A percentile compares a stretch with the other conserved stretches of the same genome.
phyloP scores from a whole-genome alignment of 2,797 vertebrate genomes.

The Poeciliopsis paucimaculata region DNA sequence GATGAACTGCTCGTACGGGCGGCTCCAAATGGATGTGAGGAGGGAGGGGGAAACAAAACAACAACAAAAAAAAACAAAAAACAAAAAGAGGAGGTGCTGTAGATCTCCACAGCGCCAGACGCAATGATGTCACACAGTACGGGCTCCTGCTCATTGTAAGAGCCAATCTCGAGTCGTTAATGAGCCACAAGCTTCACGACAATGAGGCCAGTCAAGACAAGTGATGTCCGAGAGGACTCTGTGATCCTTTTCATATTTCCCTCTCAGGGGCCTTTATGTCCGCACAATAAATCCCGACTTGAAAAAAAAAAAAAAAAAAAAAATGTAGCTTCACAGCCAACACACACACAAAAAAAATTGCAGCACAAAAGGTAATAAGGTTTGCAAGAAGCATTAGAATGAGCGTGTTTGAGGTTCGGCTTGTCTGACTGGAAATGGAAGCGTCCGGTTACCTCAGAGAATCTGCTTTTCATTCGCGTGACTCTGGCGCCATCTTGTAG shows the following conservation, averaged over 20 bases:
- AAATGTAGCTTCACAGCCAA: not conserved
- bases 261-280: not conserved
- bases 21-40: conserved; percentile 68
- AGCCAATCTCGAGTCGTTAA: conserved; percentile 16
- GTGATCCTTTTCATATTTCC: conserved; percentile 32
- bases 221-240: conserved; percentile 26
- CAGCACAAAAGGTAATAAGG: not conserved
- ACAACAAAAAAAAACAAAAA: too few relatives aligned
- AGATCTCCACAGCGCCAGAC: conserved; percentile 70
- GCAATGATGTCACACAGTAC: conserved; percentile 84
- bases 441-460: not conserved
- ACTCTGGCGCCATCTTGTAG: conserved; percentile 80
- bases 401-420: not conserved
- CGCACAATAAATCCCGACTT: not conserved
- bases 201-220: conserved; percentile 25
- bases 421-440: not conserved
- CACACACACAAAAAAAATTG: not conserved
- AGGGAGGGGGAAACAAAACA: not conserved
- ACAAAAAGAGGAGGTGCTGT: conserved; percentile 64
- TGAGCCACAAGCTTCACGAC: not conserved
- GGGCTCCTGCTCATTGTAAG: conserved; percentile 46
- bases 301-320: not conserved
- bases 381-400: not conserved
- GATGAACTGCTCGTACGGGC: conserved; percentile 67
- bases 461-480: conserved; percentile 27